Percentiles rank a stretch among this genome's conserved stretches.
phyloP scores from a whole-genome alignment of 2,888 invertebrate species.

The Callyntrura guangdongensis region DNA sequence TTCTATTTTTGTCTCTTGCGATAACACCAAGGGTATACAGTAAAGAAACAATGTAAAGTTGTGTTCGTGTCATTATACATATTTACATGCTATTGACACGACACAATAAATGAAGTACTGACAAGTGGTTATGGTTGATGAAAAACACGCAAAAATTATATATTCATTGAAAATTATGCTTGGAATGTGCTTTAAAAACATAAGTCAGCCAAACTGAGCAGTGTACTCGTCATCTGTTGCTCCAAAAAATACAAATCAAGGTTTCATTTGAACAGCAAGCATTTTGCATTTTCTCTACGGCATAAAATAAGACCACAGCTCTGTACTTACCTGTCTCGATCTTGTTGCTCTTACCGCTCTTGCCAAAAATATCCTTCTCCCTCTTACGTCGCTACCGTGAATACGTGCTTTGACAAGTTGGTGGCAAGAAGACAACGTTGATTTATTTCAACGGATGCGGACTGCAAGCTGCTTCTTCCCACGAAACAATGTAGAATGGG shows the following conservation, averaged over 20 bases:
- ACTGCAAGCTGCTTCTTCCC: too few species aligned
- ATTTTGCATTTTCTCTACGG: not conserved
- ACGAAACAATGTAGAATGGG: not conserved
- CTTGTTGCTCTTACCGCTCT: not conserved
- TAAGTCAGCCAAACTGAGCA: not conserved
- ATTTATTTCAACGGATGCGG: too few species aligned
- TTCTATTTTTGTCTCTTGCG: not conserved
- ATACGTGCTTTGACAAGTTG: too few species aligned
- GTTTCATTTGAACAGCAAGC: not conserved
- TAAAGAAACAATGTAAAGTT: not conserved
- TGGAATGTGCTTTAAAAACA: not conserved
- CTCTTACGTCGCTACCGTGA: not conserved
- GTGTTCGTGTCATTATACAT: not conserved
- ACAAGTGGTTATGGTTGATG: not conserved
- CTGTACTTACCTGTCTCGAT: not conserved
- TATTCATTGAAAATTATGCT: slow-evolving; percentile 2
- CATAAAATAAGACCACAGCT: too few species aligned
- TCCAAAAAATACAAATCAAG: not conserved
- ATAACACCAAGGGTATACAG: not conserved
- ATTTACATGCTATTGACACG: not conserved
- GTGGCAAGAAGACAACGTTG: too few species aligned
- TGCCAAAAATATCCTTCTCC: not conserved
- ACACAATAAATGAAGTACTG: not conserved
- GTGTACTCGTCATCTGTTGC: slow-evolving; percentile 34
- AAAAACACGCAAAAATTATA: slow-evolving; percentile 49